Conservation (phyloP, 1,140 invertebrate species). For the Drosophila prosaltans region DNA sequence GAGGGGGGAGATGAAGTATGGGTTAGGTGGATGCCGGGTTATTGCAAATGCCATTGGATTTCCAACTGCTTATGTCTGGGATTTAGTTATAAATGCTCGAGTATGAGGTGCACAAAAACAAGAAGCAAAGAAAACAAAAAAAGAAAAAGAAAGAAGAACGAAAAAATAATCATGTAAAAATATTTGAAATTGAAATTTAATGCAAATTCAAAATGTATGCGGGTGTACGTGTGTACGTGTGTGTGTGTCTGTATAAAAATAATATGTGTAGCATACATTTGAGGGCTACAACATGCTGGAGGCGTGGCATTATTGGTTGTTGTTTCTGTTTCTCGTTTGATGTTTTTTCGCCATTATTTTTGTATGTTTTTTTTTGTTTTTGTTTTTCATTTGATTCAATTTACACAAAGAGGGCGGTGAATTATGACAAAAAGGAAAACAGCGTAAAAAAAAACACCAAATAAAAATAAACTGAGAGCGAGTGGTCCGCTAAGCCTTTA, state of each 20-base stretch:
- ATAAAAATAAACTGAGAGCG: not conserved
- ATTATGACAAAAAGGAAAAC: not conserved
- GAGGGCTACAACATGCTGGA: slow-evolving; percentile 22
- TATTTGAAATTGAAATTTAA: slow-evolving; percentile 75
- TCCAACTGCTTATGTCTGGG: slow-evolving; percentile 71
- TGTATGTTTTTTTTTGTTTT: no score
- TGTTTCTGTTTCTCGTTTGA: slow-evolving; percentile 24
- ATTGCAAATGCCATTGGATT: slow-evolving; percentile 66
- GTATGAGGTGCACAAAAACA: slow-evolving; percentile 29
- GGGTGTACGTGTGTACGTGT: not conserved
- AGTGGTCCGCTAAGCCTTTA: slow-evolving; percentile 29
- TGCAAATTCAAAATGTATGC: slow-evolving; percentile 58
- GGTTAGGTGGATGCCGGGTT: not conserved
- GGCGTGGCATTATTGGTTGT: slow-evolving; percentile 53
- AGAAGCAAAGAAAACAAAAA: slow-evolving; percentile 17
- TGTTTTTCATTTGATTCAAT: slow-evolving; percentile 53
- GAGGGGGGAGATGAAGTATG: not conserved
- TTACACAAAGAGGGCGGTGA: slow-evolving; percentile 32
- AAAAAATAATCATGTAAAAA: slow-evolving; percentile 42
- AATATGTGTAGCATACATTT: slow-evolving; percentile 61
- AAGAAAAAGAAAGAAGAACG: not conserved
- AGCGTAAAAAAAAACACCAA: not conserved
- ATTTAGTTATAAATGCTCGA: slow-evolving; percentile 76
- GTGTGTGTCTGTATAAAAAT: slow-evolving; percentile 32
- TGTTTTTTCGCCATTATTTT: slow-evolving; percentile 33